Conservation (phyloP, 2,113 vertebrate genomes). For the Tetraodon nigroviridis region DNA sequence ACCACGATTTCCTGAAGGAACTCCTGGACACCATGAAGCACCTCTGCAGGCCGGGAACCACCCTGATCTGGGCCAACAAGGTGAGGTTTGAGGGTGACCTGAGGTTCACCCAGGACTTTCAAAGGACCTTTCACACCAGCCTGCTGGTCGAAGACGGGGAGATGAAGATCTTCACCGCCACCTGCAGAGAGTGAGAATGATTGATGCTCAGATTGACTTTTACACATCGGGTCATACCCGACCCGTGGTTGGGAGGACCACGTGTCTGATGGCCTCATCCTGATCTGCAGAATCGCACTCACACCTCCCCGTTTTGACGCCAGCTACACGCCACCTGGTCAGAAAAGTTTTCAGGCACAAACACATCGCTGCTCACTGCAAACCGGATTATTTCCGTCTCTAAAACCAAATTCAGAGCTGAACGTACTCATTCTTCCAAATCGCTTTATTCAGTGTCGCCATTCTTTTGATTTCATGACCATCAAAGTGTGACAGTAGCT, state of each 20-base stretch:
- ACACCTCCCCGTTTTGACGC: no score
- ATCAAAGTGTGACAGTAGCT: constrained; percentile 50
- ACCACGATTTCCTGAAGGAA: constrained; percentile 78
- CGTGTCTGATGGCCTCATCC: no score
- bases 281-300: no score
- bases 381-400: no score
- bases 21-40: constrained; percentile 84
- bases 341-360: no score
- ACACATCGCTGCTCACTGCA: no score
- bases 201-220: no score
- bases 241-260: no score
- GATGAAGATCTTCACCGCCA: constrained; percentile 83
- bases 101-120: constrained; percentile 78
- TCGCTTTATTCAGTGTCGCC: constrained; percentile 71
- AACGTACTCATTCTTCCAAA: constrained; percentile 57
- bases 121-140: constrained; percentile 74
- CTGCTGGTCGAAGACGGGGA: constrained; percentile 79
- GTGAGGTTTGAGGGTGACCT: constrained; percentile 81
- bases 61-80: constrained; percentile 91
- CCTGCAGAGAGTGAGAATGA: constrained; percentile 20
- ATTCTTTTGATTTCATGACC: constrained; percentile 49
- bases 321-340: no score
- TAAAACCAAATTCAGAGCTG: not conserved
- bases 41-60: constrained; percentile 83
- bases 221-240: no score